phyloP scores from a whole-genome alignment of 2,797 vertebrate species.

The Sebastes dallii region DNA sequence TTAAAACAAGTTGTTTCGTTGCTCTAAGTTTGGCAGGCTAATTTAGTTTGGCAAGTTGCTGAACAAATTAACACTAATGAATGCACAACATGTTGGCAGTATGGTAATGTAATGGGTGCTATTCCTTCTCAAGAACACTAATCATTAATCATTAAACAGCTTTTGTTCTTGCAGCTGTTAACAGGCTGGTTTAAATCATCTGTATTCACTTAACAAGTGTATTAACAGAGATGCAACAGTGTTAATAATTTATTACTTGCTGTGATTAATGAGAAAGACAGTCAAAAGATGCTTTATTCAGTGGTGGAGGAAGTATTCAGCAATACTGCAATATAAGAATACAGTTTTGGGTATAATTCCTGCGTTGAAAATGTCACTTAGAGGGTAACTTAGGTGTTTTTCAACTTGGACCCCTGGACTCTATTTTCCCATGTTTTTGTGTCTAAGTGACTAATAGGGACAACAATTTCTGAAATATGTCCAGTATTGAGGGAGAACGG shows the following conservation, averaged over 20 bases:
- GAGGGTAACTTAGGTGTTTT: too few species aligned
- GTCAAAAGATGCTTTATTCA: background rate
- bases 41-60: background rate
- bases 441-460: too few species aligned
- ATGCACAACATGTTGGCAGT: background rate
- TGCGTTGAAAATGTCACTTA: background rate
- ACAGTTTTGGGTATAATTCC: background rate
- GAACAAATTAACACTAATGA: background rate
- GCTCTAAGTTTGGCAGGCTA: background rate
- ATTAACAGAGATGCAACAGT: background rate
- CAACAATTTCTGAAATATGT: too few species aligned
- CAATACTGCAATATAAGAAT: background rate
- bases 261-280: background rate
- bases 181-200: slow-evolving; percentile 1
- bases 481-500: too few species aligned
- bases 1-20: background rate
- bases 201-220: background rate
- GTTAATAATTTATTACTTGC: background rate
- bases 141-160: background rate
- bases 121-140: background rate
- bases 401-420: too few species aligned
- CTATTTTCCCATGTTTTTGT: too few species aligned
- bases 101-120: background rate
- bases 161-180: slow-evolving; percentile 9
- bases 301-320: background rate